Conservation (phyloP, 2,113 vertebrate genomes). For the Pterocles burchelli region DNA sequence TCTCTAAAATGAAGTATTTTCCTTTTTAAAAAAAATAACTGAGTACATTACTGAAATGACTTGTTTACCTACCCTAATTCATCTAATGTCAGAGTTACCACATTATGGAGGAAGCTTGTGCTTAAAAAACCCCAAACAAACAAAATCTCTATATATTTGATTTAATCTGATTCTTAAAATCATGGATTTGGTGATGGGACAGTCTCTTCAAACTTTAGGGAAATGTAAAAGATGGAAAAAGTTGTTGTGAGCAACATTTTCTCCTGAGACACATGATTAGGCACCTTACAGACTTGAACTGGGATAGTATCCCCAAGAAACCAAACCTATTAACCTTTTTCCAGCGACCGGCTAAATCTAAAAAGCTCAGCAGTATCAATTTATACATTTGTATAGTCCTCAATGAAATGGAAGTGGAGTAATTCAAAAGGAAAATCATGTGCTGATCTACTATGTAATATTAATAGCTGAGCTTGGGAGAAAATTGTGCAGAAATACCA, state of each 20-base stretch:
- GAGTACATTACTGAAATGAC: not conserved
- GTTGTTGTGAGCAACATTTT: not conserved
- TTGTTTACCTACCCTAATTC: not conserved
- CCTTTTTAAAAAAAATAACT: not conserved
- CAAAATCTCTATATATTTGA: not conserved
- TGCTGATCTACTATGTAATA: not conserved
- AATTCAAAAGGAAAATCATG: conserved; percentile 23
- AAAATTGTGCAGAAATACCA: not conserved
- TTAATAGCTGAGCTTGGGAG: not conserved
- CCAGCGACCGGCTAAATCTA: conserved; percentile 32
- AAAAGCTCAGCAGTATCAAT: conserved; percentile 33
- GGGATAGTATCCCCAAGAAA: conserved; percentile 37
- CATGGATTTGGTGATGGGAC: not conserved
- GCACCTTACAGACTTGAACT: conserved; percentile 27
- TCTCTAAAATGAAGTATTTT: not conserved
- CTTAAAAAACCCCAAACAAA: not conserved
- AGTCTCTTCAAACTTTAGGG: not conserved
- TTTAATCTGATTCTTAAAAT: not conserved
- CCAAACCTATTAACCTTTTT: conserved; percentile 62
- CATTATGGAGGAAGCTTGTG: not conserved
- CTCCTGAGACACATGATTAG: conserved; percentile 24
- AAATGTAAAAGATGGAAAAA: not conserved
- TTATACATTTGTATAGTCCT: conserved; percentile 34
- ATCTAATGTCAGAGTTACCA: not conserved
- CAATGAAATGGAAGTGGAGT: conserved; percentile 13